Conservation (phyloP, 2,888 invertebrate species). For the Agrotis puta region DNA sequence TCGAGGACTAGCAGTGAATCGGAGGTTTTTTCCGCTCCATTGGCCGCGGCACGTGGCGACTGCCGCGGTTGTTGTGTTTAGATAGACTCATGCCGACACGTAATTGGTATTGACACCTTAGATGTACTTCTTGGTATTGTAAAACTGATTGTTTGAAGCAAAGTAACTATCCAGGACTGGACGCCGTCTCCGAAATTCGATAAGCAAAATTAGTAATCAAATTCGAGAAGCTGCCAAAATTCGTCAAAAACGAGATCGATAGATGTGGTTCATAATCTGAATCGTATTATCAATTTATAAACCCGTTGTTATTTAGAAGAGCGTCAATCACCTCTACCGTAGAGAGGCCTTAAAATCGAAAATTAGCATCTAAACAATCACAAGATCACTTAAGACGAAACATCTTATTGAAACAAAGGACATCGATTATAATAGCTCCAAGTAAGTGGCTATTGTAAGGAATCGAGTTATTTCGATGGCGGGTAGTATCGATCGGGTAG, state of each 20-base stretch:
- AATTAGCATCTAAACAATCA: slow-evolving; percentile 32
- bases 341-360: slow-evolving; percentile 23
- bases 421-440: slow-evolving; percentile 73
- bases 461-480: slow-evolving; percentile 75
- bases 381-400: slow-evolving; percentile 53
- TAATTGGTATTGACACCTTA: slow-evolving; percentile 33
- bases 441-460: slow-evolving; percentile 71
- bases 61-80: slow-evolving; percentile 46
- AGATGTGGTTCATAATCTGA: not conserved
- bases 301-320: not conserved
- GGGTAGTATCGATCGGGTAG: slow-evolving; percentile 79
- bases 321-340: too few species aligned
- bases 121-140: not conserved
- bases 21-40: slow-evolving; percentile 73
- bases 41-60: slow-evolving; percentile 61
- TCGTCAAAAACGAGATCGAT: not conserved
- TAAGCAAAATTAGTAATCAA: not conserved
- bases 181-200: not conserved
- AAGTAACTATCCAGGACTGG: not conserved
- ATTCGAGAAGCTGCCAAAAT: not conserved
- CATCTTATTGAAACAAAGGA: slow-evolving; percentile 66
- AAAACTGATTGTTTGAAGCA: slow-evolving; percentile 6
- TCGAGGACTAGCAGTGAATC: slow-evolving; percentile 73
- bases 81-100: slow-evolving; percentile 33
- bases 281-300: not conserved